phyloP scores from a whole-genome alignment of 1,140 invertebrate species.

The Acyrthosiphon pisum region DNA sequence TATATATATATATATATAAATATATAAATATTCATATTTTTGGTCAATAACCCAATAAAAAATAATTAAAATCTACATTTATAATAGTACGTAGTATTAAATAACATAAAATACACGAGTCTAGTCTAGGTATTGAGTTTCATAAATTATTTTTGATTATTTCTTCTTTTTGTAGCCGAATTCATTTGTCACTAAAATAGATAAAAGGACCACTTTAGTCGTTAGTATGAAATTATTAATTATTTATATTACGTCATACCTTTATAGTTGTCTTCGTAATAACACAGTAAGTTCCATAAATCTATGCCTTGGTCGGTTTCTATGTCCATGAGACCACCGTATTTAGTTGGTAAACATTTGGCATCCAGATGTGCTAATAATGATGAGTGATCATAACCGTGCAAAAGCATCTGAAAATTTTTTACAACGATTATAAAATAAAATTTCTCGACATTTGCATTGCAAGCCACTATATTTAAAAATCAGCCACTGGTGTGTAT shows the following conservation, averaged over 20 bases:
- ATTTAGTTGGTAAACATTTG: constrained; percentile 71
- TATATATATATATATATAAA: neutral
- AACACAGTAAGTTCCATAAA: constrained; percentile 66
- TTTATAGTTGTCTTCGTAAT: constrained; percentile 67
- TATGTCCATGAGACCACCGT: constrained; percentile 72
- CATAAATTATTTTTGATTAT: neutral
- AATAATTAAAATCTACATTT: neutral
- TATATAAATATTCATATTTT: neutral
- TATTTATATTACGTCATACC: constrained; percentile 63
- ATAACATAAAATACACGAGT: neutral
- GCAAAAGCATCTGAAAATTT: constrained; percentile 71
- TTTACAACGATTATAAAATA: neutral
- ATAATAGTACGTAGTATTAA: neutral
- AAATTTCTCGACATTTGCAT: neutral
- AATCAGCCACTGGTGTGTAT: neutral
- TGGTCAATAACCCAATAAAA: neutral
- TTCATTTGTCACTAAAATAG: constrained; percentile 36
- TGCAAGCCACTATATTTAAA: neutral
- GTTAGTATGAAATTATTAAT: neutral
- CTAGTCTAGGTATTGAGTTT: neutral
- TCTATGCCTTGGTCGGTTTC: constrained; percentile 65
- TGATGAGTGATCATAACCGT: constrained; percentile 74
- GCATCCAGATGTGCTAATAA: constrained; percentile 71
- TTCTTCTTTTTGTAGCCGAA: constrained; percentile 55
- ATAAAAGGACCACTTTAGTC: neutral